Evolutionary conservation across 2,888 invertebrate genomes (phyloP), one percentile per base, ranked within the genome.

Genomic region (Harmothoe impar): DNA sequence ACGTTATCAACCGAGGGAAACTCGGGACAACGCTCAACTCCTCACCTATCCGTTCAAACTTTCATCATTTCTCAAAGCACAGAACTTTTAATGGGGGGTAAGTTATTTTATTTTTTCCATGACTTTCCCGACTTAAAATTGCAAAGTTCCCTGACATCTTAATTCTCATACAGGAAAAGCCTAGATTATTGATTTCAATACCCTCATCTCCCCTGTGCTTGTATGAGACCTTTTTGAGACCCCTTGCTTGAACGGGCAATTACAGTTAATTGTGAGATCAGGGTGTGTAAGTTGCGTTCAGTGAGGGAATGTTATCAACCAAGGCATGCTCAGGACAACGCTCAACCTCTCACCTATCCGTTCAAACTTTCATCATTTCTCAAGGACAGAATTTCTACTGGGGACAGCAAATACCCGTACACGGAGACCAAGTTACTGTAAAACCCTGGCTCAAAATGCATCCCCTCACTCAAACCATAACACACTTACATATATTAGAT

Each of bases 321-420:
- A 25, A 51, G 51, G 62, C 33, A 25, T n/a, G 7, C n/a, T 29
- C 51, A 35, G 84, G 84, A 84, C 43, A 84, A 29, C 72, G 10
- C 84, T 84, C 84, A 84, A 84, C 84, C 84, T 35, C 84, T 84
- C 84, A 84, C 84, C 17, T 84, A 84, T 84, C 84, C 84, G 84
- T 84, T 84, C 84, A 84, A 51, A 43, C 17, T 35, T 20, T 84
- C 84, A 84, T 84, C 84, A 84, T 84, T 3, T 84, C 84, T 29
- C 84, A 35, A 33, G 20, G 33, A n/a, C 62, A 62, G 12, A n/a
- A 62, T 7, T 62, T 62, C n/a, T 52, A 52, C 54, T 15, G 54
- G 10, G 17, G 54, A 52, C 10, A 52, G 54, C 12, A 17, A 52
- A 52, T 52, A 10, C 54, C 54, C 17, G 54, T 52, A 17, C 54